Percentiles rank a stretch among this genome's conserved stretches.
Evolutionary conservation across 1,140 invertebrate genomes (phyloP).

Genomic region (Aplysia californica): DNA sequence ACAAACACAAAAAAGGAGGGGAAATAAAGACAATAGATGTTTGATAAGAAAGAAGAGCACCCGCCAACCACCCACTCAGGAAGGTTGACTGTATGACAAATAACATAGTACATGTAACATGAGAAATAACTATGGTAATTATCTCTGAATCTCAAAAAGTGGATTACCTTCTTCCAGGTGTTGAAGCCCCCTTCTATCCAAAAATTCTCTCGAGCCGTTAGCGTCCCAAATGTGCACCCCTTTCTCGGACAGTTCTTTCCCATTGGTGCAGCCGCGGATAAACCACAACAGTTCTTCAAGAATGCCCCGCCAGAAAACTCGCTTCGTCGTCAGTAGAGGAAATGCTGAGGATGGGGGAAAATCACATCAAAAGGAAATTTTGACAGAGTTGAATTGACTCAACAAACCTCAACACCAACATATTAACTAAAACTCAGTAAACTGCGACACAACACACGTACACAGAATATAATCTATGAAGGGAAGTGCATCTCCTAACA

Average conservation of each 20-base stretch:
- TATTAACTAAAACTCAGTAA: neutral
- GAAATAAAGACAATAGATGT: too few species aligned
- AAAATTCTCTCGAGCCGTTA: conserved; percentile 91
- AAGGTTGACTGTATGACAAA: too few species aligned
- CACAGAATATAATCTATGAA: neutral
- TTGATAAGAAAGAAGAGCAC: too few species aligned
- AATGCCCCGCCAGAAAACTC: conserved; percentile 93
- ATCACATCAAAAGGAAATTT: neutral
- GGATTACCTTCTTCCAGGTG: conserved; percentile 87
- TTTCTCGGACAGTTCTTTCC: conserved; percentile 86
- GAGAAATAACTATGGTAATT: too few species aligned
- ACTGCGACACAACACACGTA: neutral
- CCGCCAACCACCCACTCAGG: too few species aligned
- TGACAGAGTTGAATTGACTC: neutral
- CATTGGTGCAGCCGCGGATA: conserved; percentile 92
- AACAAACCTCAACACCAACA: neutral
- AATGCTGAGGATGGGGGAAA: conserved; percentile 69
- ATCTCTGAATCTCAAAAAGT: too few species aligned
- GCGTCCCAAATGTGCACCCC: conserved; percentile 98
- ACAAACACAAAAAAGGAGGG: too few species aligned
- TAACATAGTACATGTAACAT: too few species aligned
- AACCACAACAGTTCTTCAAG: conserved; percentile 94
- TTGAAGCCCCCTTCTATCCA: conserved; percentile 88
- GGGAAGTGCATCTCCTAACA: neutral
- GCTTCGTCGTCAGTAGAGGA: conserved; percentile 96